Base-by-base conservation (phyloP, 2,113 vertebrate species). In the Syngnathus scovelli region DNA sequence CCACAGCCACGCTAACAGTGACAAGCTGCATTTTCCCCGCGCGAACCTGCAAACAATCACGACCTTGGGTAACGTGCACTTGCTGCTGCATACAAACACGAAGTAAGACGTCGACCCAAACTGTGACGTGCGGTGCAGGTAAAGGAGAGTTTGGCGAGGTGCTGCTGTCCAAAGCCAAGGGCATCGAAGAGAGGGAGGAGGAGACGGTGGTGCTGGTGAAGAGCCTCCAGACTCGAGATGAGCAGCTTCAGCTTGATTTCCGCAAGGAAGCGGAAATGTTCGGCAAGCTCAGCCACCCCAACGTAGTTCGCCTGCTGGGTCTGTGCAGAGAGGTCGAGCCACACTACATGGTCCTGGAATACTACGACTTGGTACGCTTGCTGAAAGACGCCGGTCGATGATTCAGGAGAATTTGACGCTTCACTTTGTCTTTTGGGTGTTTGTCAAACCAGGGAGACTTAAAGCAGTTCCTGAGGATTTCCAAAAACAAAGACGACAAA, bases 401-500 rank as follows among this genome's bases (percentile, higher is more conserved):
- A 3, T n/a, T 44, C 21, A 15, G 6, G 39, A 44, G 13, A 13
- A 27, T 3, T 27, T 9, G 16, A 2, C 19, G 13, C 38, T 43
- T 43, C 5, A 8, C 11, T 62, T 0, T 2, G 6, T 43, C 5
- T 55, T 27, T 37, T 48, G 51, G 52, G 9, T 60, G 27, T 81
- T 55, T 41, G 5, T 66, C 15, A 59, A 23, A 37, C 7, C 76
- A 99, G 96, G 97, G 96, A 56, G 97, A 99, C 66, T 89, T 99
- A 68, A 99, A 99, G 75, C 97, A 99, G 87, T 99, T 95, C 86
- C 90, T 99, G 79, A 93, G 93, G 79, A 98, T 99, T 87, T 95
- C 95, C 77, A 97, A 93, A 83, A 94, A 89, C 89, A 96, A 95
- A 89, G 95, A 98, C 64, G 96, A 98, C 72, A 94, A 98, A 64